Evolutionary conservation across 2,113 vertebrate species (phyloP), one percentile per base, ranked within the genome.

Genomic region (Oncorhynchus nerka): DNA sequence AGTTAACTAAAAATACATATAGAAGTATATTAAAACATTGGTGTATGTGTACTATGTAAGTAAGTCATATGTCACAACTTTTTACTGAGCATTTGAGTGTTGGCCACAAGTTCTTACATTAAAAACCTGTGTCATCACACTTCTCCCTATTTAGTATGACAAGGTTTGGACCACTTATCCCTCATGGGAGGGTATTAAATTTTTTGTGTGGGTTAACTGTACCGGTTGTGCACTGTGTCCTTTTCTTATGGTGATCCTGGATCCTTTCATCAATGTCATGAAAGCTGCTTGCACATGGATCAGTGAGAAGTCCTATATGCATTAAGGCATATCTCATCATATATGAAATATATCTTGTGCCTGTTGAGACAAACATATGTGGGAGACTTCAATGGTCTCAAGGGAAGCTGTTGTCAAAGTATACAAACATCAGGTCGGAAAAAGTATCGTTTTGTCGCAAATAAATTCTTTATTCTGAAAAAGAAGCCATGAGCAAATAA

Each of bases 31-130:
- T 88, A 92, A 92, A 93, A 92, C 89, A 92, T 95, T 93, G 92
- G 93, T 96, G 94, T 95, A 94, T 93, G 94, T 95, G 94, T 95
- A 94, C 93, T 94, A 94, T 94, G 89, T 92, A 94, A 94, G 88
- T 92, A 91, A 92, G 39, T 45, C 39, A 45, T 93, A 94, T 77
- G 89, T 91, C 87, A 91, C 92, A 93, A 92, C 92, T 93, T 95
- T 94, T 94, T 92, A 93, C 90, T 89, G 90, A 90, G 89, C 92
- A 92, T 93, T 93, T 91, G 86, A 89, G 87, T 94, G 92, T 92
- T 92, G 90, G 89, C 90, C 90, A 90, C 92, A 90, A 91, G 93
- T 95, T 95, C 95, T 95, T 95, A 95, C 93, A 95, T 95, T 95
- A 95, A 94, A 95, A 94, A 94, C 93, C 91, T 92, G 92, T 91